A percentile compares a stretch with the other conserved stretches of the same genome.
Evolutionary conservation across 2,888 invertebrate species (phyloP).

Genomic region (Lithodes maja): DNA sequence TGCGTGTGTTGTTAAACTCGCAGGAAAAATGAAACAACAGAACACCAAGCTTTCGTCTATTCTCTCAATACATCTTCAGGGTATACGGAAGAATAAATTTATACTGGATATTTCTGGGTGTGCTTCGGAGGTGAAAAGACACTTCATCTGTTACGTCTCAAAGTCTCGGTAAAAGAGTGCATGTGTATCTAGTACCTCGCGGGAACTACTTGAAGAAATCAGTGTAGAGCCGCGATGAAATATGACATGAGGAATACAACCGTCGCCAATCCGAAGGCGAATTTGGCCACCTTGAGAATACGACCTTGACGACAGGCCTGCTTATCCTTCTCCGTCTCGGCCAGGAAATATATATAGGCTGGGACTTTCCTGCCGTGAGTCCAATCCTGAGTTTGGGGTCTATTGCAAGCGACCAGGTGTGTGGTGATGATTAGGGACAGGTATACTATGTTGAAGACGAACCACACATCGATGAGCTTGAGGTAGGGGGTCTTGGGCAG

Average conservation of each 20-base stretch:
- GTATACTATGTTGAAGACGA: conserved; percentile 36
- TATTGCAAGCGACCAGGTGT: conserved; percentile 31
- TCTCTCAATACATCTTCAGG: too few relatives aligned
- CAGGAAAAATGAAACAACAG: too few relatives aligned
- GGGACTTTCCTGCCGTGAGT: neutral
- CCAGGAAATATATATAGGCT: neutral
- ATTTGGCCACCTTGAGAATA: conserved; percentile 5
- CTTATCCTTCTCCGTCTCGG: neutral
- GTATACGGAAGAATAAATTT: too few relatives aligned
- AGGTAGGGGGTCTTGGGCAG: conserved; percentile 34
- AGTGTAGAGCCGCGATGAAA: neutral
- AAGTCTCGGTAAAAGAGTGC: too few relatives aligned
- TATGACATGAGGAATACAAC: neutral
- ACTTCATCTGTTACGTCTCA: too few relatives aligned
- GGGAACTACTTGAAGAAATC: neutral
- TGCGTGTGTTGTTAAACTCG: too few relatives aligned
- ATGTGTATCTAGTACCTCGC: too few relatives aligned
- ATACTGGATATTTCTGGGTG: too few relatives aligned
- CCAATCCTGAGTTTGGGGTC: neutral
- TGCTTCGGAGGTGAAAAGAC: too few relatives aligned
- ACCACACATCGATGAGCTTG: conserved; percentile 40
- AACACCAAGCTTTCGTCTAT: too few relatives aligned
- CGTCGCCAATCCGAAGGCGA: neutral
- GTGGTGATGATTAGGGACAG: conserved; percentile 36
- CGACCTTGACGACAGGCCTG: neutral